A percentile compares a stretch with the other conserved stretches of the same genome.
Conservation (phyloP, 2,113 vertebrate species). For the Equus przewalskii region DNA sequence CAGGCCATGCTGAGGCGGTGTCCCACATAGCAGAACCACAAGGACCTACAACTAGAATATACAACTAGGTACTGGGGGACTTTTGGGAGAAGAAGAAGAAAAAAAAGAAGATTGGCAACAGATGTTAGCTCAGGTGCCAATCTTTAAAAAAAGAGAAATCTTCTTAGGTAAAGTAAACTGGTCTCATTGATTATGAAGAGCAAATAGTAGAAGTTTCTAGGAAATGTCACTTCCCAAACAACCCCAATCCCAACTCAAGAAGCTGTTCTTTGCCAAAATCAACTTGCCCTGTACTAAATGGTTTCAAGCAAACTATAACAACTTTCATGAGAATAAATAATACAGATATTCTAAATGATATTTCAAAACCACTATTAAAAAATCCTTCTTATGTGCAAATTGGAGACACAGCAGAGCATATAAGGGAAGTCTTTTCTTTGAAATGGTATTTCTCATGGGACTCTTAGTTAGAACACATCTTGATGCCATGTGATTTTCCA, state of each 20-base stretch:
- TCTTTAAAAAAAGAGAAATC: too few relatives aligned
- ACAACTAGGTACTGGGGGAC: too few relatives aligned
- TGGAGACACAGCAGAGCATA: background rate
- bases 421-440: background rate
- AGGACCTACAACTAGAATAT: too few relatives aligned
- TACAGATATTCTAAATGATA: constrained; percentile 45
- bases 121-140: too few relatives aligned
- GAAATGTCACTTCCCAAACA: background rate
- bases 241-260: background rate
- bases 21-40: too few relatives aligned
- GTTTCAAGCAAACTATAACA: background rate
- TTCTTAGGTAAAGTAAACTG: background rate
- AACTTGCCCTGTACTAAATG: background rate
- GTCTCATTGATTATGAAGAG: background rate
- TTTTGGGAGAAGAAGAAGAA: too few relatives aligned
- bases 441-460: background rate
- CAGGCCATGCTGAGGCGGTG: too few relatives aligned
- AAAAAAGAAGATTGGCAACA: too few relatives aligned
- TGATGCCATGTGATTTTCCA: background rate
- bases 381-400: constrained; percentile 13
- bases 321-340: constrained; percentile 64
- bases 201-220: background rate
- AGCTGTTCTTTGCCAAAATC: constrained; percentile 1
- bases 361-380: constrained; percentile 50
- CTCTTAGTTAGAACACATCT: background rate